Conservation (phyloP, 2,797 vertebrate species). For the Pangasius krempfi region DNA sequence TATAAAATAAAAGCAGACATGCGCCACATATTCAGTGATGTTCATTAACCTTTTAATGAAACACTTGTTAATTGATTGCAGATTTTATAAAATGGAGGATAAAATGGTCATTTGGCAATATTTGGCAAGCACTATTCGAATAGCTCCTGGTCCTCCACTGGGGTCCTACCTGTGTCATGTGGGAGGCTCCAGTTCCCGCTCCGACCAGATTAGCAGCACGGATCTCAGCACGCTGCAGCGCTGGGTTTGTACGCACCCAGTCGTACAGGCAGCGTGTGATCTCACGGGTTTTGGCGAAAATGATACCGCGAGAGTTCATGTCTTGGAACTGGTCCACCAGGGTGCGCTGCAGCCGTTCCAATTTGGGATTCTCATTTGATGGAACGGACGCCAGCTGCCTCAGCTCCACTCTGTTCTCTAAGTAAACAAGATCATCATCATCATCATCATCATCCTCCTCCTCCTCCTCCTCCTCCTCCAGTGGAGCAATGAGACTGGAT, state of each 20-base stretch:
- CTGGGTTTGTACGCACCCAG: constrained; percentile 76
- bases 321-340: constrained; percentile 76
- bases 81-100: background rate
- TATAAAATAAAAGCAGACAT: constrained; percentile 50
- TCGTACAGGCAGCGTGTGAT: constrained; percentile 78
- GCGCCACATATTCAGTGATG: background rate
- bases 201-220: constrained; percentile 79
- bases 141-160: too few species aligned
- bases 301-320: constrained; percentile 74
- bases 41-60: background rate
- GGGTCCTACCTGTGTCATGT: constrained; percentile 87
- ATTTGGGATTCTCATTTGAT: constrained; percentile 83
- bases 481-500: background rate
- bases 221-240: constrained; percentile 69
- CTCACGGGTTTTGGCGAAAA: constrained; percentile 86
- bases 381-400: constrained; percentile 56
- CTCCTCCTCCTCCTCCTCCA: background rate
- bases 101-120: too few species aligned
- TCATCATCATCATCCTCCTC: background rate
- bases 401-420: constrained; percentile 76
- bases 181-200: constrained; percentile 74
- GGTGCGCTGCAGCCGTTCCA: constrained; percentile 77
- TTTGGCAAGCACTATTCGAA: too few species aligned
- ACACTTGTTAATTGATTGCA: background rate
- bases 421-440: background rate